Evolutionary conservation across 1,140 invertebrate genomes (phyloP).

Genomic region (Aphelenchoides avenae): DNA sequence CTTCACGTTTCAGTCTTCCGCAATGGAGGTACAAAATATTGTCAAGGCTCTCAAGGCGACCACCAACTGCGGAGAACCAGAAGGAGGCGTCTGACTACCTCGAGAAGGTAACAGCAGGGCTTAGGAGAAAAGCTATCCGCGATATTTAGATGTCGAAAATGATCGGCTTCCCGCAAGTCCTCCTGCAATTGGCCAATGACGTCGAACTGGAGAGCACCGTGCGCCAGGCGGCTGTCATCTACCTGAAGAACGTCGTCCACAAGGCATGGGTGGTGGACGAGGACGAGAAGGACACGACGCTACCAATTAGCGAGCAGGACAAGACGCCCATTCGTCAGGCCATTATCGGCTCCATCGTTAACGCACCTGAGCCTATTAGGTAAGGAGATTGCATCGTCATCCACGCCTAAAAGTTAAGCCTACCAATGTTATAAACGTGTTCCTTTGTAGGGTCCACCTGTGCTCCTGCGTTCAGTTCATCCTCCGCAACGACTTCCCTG

Average conservation of each 20-base stretch:
- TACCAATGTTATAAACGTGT: too few species aligned
- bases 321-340: constrained; percentile 81
- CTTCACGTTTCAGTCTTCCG: too few species aligned
- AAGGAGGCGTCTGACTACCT: constrained; percentile 20
- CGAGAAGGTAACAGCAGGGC: too few species aligned
- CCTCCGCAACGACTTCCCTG: constrained; percentile 91
- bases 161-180: constrained; percentile 84
- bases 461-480: constrained; percentile 80
- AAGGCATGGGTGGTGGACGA: constrained; percentile 85
- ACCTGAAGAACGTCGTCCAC: constrained; percentile 88
- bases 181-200: constrained; percentile 88
- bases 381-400: constrained; percentile 49
- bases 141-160: constrained; percentile 86
- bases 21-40: constrained; percentile 17
- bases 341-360: constrained; percentile 89
- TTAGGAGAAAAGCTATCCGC: too few species aligned
- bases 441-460: constrained; percentile 74
- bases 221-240: constrained; percentile 88
- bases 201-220: constrained; percentile 81
- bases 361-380: constrained; percentile 81
- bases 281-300: constrained; percentile 62
- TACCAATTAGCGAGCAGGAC: constrained; percentile 85
- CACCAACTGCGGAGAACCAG: constrained; percentile 26
- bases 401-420: too few species aligned
- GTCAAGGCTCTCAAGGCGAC: constrained; percentile 30